Base-by-base conservation (phyloP, 2,113 vertebrate species). In the Psilopogon haemacephalus region DNA sequence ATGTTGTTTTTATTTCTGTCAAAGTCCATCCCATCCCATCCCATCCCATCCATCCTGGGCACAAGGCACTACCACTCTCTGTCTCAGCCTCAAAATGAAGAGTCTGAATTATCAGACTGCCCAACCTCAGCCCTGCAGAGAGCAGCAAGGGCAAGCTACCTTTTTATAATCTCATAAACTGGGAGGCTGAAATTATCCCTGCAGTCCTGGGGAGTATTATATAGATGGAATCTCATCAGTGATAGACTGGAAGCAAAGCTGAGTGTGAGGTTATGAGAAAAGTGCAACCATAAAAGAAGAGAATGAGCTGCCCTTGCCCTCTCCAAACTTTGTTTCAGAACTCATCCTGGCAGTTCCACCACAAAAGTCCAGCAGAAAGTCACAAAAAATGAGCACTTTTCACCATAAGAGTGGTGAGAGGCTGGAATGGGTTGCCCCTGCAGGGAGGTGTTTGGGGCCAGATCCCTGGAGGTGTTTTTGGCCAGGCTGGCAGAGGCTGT, bases 101-200 rank as follows among this genome's bases (percentile, higher is more conserved):
- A 65, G 32, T 88, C 55, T 96, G 83, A 96, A 40, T 91, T 92
- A 92, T 44, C 74, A 63, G 79, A 64, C 7, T 58, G 40, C 69
- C 59, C 52, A 72, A 95, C 50, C 87, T 80, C 94, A 62, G 60
- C 81, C 40, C 58, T 89, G 93, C 18, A 68, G 94, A 55, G 65
- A 1, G 59, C 67, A 56, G 37, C 9, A 46, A 80, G 90, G 75
- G 92, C 83, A 83, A 97, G 96, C 70, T 85, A 63, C 37, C 72
- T 97, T 94, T 94, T 79, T 93, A 90, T 64, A 81, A 93, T 89
- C 76, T 60, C 62, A 71, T 94, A 94, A 97, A 96, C 60, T 3
- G n/a, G 38, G 55, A 89, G 76, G 38, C 71, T 95, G 90, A 91
- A 95, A 95, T 94, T 77, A 94, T 93, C 84, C 56, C 73, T 5